A percentile compares a stretch with the other conserved stretches of the same genome.
These are phyloP conservation scores for Sinocyclocheilus anophthalmus DNA, from an alignment of 2,113 vertebrate species.

Conservation along the genomic window DNA sequence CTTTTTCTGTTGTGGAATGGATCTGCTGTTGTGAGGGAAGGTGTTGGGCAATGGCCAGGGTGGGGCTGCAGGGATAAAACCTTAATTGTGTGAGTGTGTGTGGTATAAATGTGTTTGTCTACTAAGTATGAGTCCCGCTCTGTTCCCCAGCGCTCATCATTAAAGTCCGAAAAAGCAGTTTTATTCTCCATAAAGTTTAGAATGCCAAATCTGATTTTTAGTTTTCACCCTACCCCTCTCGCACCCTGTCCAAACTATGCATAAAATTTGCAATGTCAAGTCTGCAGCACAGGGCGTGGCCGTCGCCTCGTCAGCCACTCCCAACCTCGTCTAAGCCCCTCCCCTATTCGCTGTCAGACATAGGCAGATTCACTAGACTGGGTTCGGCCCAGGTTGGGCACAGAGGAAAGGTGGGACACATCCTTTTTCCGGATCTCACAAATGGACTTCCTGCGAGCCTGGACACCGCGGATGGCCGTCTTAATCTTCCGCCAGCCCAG, in stretches of 20 bases:
- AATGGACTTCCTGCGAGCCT: slow-evolving; percentile 81
- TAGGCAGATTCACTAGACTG: slow-evolving; percentile 88
- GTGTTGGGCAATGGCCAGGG: too few relatives aligned
- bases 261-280: slow-evolving; percentile 49
- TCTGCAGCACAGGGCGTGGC: slow-evolving; percentile 66
- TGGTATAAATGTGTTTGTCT: slow-evolving; percentile 3
- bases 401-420: slow-evolving; percentile 76
- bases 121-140: not conserved
- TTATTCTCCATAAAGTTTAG: not conserved
- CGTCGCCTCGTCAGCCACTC: slow-evolving; percentile 60
- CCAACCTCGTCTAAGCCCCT: slow-evolving; percentile 61
- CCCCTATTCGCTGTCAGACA: slow-evolving; percentile 79
- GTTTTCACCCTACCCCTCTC: not conserved
- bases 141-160: not conserved
- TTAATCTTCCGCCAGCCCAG: slow-evolving; percentile 89
- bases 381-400: slow-evolving; percentile 82
- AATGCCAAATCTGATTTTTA: not conserved
- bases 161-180: not conserved
- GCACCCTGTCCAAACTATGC: slow-evolving; percentile 24
- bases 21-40: too few relatives aligned
- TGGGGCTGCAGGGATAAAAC: too few relatives aligned
- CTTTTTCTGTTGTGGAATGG: slow-evolving; percentile 27
- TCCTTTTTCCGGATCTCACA: slow-evolving; percentile 82
- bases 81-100: too few relatives aligned
- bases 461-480: slow-evolving; percentile 80